Base-by-base conservation (phyloP, 1,140 invertebrate species). In the Scaptomyza hsui region DNA sequence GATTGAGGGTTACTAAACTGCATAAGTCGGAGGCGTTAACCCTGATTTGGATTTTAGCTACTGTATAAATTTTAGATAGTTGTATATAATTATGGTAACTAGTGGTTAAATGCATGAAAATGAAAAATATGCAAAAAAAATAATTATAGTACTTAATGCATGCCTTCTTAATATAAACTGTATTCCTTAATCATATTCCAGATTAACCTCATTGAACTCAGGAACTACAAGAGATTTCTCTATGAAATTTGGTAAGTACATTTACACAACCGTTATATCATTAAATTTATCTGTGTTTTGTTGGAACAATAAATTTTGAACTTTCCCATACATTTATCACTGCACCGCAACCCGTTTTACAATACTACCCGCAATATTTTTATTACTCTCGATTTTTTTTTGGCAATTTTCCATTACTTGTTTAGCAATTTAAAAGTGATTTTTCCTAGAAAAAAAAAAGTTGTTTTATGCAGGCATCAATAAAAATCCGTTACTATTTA, bases 401-500 rank as follows among this genome's bases (percentile, higher is more conserved):
- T 37, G 19, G 61, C 18, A 65, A 47, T 75, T 52, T 9, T 45
- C 24, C 13, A 35, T 15, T 24, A 26, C 60, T 72, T 78, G 60
- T 59, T 29, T 15, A 16, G 13, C 57, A 74, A 76, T 86, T 86
- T 52, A 63, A 73, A 86, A 77, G 24, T 26, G 1, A 56, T 48
- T 68, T 60, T 77, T 68, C 44, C 35, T 24, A 67, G 60, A 57
- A 77, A 57, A 77, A 80, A 55, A 51, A 42, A 37, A 47, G 57
- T 39, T 5, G 65, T 62, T 75, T 67, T 45, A 86, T 86, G 82
- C 81, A 68, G 81, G 81, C 64, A 63, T 59, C 19, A 12, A 80
- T 81, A 53, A 75, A 85, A 81, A 86, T 78, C 86, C 82, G 78
- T 86, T 86, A 88, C 77, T 7, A 75, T 12, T 26, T 48, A 2